Conservation (phyloP, 2,797 vertebrate genomes). For the Alauda arvensis region DNA sequence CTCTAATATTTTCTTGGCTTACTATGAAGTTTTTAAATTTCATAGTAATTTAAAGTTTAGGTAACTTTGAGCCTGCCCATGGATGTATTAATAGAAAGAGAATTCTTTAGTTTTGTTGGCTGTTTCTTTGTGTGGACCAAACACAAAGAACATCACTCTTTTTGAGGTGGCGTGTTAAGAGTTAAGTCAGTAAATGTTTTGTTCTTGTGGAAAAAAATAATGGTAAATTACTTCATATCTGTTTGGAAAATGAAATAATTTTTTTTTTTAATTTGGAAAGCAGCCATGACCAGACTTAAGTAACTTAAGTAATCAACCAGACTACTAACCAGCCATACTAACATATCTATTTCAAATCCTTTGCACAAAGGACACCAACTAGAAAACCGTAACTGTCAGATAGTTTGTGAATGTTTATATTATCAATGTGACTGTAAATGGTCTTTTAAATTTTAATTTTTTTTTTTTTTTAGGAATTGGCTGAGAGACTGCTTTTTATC, state of each 20-base stretch:
- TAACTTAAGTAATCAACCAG: neutral
- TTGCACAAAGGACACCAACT: neutral
- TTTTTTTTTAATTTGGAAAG: neutral
- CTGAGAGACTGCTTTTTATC: neutral
- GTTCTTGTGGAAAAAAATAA: neutral
- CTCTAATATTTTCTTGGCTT: neutral
- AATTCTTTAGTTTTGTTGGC: neutral
- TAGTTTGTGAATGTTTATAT: neutral
- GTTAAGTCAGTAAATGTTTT: neutral
- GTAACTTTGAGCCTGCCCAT: neutral
- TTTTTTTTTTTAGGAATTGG: neutral
- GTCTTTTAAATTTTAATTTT: neutral
- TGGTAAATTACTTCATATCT: neutral
- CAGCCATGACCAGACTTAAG: neutral
- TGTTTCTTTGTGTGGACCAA: neutral
- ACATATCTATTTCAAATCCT: neutral
- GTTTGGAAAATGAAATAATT: neutral
- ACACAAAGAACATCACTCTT: neutral
- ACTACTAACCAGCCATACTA: neutral
- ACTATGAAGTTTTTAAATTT: neutral
- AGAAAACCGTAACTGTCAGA: neutral
- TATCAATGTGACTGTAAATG: neutral
- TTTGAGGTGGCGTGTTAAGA: neutral
- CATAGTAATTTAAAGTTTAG: neutral
- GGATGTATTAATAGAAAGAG: neutral